phyloP scores from a whole-genome alignment of 2,888 invertebrate genomes.

The Drosophila meridiana region DNA sequence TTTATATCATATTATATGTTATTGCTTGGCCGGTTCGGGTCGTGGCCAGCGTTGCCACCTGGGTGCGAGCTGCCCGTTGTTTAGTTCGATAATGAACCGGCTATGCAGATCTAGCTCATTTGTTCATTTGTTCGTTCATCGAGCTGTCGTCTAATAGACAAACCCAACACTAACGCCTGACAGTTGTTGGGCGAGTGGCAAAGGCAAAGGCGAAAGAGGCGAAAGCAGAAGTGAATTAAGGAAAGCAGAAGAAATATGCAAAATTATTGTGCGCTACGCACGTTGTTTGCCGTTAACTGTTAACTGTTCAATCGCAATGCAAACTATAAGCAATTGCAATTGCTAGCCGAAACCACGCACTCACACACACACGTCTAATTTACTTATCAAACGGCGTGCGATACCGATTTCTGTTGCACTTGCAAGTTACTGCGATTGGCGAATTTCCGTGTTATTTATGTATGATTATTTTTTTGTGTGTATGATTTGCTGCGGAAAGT shows the following conservation, averaged over 20 bases:
- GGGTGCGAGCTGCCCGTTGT: neutral
- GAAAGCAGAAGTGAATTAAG: constrained; percentile 59
- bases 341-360: constrained; percentile 29
- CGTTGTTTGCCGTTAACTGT: constrained; percentile 35
- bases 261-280: constrained; percentile 57
- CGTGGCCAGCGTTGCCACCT: constrained; percentile 27
- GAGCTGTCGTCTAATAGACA: constrained; percentile 42
- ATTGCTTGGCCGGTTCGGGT: neutral
- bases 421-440: constrained; percentile 31
- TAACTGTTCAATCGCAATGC: constrained; percentile 41
- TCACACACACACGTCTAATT: constrained; percentile 6
- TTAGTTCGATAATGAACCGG: constrained; percentile 17
- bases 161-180: constrained; percentile 55
- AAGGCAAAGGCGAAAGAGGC: constrained; percentile 39
- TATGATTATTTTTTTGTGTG: constrained; percentile 31
- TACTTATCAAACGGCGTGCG: constrained; percentile 29
- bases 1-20: neutral
- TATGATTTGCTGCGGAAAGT: constrained; percentile 64
- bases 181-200: constrained; percentile 64
- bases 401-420: constrained; percentile 26
- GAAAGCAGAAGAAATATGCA: constrained; percentile 48
- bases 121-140: constrained; percentile 34
- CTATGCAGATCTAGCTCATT: constrained; percentile 30
- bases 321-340: constrained; percentile 25
- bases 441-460: constrained; percentile 21